Percentiles rank a stretch among this genome's conserved stretches.
Conservation (phyloP, 2,888 invertebrate genomes). For the Acanthosepion pharaonis region DNA sequence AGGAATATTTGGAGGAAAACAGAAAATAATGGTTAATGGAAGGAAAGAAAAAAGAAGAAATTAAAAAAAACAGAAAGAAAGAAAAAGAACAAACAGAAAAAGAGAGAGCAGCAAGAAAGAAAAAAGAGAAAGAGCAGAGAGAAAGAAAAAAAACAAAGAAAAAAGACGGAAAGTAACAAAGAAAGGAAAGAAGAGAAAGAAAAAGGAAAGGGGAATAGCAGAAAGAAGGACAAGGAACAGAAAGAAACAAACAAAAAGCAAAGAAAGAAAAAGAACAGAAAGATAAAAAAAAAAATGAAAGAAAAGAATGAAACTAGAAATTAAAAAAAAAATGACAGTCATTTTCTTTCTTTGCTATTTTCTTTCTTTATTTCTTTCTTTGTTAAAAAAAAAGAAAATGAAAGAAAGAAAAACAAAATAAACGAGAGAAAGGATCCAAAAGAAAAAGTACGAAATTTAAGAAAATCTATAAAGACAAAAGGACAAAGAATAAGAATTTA, state of each 20-base stretch:
- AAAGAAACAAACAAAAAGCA: neutral
- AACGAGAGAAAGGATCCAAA: neutral
- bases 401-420: neutral
- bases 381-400: no score
- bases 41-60: no score
- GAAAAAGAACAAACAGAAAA: neutral
- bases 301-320: neutral
- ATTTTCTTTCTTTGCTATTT: no score
- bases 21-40: neutral
- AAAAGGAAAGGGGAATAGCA: neutral
- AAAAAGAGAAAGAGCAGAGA: neutral
- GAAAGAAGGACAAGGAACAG: neutral
- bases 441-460: neutral
- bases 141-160: accelerated
- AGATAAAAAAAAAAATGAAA: neutral
- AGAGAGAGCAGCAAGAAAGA: neutral
- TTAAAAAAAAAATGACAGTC: no score
- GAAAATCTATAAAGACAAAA: neutral
- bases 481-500: neutral
- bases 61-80: neutral
- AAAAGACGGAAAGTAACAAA: neutral
- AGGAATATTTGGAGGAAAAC: neutral
- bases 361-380: no score
- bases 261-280: neutral
- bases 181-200: neutral